phyloP scores from a whole-genome alignment of 1,140 invertebrate genomes.

The Vanessa tameamea region DNA sequence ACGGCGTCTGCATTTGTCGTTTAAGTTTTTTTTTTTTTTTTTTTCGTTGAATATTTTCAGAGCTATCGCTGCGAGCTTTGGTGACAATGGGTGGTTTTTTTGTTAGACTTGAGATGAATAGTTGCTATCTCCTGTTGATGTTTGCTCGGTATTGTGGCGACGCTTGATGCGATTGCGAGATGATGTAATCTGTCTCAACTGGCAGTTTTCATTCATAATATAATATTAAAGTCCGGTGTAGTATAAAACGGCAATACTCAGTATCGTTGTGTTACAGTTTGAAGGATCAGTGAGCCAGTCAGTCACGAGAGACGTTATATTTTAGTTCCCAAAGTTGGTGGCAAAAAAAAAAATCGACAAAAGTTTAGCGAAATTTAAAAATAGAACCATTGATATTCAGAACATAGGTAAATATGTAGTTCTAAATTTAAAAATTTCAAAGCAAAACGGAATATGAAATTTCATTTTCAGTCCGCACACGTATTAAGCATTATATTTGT shows the following conservation, averaged over 20 bases:
- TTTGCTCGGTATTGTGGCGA: neutral
- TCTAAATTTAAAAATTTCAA: neutral
- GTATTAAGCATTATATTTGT: neutral
- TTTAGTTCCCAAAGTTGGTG: no score
- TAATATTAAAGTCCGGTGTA: neutral
- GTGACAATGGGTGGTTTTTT: constrained; percentile 5
- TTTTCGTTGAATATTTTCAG: constrained; percentile 9
- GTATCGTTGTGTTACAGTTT: no score
- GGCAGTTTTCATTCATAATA: neutral
- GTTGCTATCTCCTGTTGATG: constrained; percentile 8
- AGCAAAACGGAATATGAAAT: neutral
- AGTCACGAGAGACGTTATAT: no score
- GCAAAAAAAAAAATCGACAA: neutral
- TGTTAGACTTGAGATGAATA: neutral
- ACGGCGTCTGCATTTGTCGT: constrained; percentile 16
- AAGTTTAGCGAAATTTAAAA: neutral
- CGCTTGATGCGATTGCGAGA: neutral
- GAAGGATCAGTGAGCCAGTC: no score
- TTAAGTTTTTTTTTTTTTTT: constrained; percentile 6
- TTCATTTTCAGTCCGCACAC: neutral
- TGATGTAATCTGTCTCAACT: constrained; percentile 4
- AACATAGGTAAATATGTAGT: neutral
- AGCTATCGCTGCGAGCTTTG: neutral
- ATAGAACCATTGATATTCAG: neutral
- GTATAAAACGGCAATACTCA: no score